A percentile compares a stretch with the other conserved stretches of the same genome.
Evolutionary conservation across 2,888 invertebrate genomes (phyloP).

Genomic region (Leptinotarsa rubiginosa): DNA sequence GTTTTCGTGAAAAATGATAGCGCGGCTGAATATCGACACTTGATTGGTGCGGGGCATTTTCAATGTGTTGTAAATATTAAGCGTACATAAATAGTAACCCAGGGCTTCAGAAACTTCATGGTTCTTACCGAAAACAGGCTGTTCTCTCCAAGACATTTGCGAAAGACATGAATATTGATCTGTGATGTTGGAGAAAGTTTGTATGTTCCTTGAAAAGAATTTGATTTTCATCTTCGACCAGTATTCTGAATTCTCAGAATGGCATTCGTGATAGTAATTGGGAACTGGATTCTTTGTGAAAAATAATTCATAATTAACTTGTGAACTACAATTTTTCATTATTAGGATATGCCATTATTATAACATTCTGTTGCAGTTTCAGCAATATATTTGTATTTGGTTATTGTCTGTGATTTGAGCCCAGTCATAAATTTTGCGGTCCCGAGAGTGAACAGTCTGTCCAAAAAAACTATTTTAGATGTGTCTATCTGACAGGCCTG

Average conservation of each 20-base stretch:
- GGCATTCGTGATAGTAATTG: too few relatives aligned
- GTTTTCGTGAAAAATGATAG: conserved; percentile 8
- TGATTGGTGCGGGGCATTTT: conserved; percentile 1
- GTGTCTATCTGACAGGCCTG: conserved; percentile 47
- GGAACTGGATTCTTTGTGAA: too few relatives aligned
- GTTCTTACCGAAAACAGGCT: neutral
- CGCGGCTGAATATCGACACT: neutral
- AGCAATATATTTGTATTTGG: too few relatives aligned
- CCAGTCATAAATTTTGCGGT: neutral
- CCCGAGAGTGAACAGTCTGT: neutral
- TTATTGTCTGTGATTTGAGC: too few relatives aligned
- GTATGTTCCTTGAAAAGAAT: neutral
- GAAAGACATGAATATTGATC: neutral
- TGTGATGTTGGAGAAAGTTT: neutral
- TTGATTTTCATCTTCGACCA: neutral
- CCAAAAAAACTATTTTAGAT: neutral
- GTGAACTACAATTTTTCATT: too few relatives aligned
- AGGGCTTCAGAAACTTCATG: conserved; percentile 1
- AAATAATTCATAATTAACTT: too few relatives aligned
- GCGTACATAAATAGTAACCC: conserved; percentile 1
- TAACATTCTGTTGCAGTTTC: too few relatives aligned
- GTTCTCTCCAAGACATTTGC: neutral
- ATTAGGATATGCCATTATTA: too few relatives aligned
- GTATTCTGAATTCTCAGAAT: too few relatives aligned
- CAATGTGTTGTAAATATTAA: conserved; percentile 5